Evolutionary conservation across 2,888 invertebrate genomes (phyloP).

Genomic region (Seira sanloemensis): DNA sequence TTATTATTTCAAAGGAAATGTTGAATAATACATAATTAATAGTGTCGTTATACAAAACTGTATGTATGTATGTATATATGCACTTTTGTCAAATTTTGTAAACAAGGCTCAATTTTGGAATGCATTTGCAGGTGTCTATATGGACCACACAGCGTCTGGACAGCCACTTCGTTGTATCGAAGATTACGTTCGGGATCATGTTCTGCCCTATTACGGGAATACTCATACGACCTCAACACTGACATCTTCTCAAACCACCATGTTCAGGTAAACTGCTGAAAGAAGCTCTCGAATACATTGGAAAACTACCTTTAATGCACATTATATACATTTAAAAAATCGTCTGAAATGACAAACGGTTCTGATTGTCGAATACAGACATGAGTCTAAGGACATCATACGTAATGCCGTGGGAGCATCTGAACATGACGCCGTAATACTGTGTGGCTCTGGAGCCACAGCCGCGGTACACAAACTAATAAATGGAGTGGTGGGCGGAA

Average conservation of each 20-base stretch:
- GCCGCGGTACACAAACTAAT: conserved; percentile 87
- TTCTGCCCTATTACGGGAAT: conserved; percentile 89
- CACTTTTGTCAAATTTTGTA: too few relatives aligned
- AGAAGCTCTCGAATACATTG: not conserved
- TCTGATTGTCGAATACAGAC: conserved; percentile 78
- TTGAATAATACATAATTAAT: too few relatives aligned
- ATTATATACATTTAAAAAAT: conserved; percentile 75
- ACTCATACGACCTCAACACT: conserved; percentile 88
- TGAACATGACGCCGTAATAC: conserved; percentile 86
- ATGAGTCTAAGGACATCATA: conserved; percentile 88
- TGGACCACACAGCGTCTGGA: conserved; percentile 92
- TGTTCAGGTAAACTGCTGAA: conserved; percentile 82
- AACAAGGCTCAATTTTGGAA: too few relatives aligned
- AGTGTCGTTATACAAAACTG: too few relatives aligned
- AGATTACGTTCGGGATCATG: conserved; percentile 86
- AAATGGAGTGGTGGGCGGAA: conserved; percentile 77
- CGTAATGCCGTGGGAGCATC: conserved; percentile 87
- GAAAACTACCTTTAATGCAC: too few relatives aligned
- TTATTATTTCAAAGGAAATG: too few relatives aligned
- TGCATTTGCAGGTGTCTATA: conserved; percentile 85
- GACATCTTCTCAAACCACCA: conserved; percentile 90
- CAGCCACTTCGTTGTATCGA: conserved; percentile 89
- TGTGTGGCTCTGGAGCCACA: conserved; percentile 85
- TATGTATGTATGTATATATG: too few relatives aligned
- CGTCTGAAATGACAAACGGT: not conserved